Evolutionary conservation across 2,888 invertebrate species (phyloP).

Genomic region (Polyploca ridens): DNA sequence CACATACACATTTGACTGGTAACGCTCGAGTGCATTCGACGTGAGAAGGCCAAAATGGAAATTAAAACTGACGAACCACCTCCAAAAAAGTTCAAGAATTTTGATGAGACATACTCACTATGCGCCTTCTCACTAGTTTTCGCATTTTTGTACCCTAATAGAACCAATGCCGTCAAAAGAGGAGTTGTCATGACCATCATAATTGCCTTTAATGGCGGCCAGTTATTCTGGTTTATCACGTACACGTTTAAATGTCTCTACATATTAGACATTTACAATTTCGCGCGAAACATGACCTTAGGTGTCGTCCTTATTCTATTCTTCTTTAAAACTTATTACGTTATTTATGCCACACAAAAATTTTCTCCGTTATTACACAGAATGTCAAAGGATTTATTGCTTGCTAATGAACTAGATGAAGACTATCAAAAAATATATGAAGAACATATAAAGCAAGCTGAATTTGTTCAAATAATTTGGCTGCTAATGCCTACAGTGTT

Average conservation of each 20-base stretch:
- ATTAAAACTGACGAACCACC: conserved; percentile 21
- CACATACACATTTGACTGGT: conserved; percentile 18
- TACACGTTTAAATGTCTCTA: conserved; percentile 55
- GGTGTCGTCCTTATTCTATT: conserved; percentile 54
- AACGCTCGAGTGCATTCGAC: conserved; percentile 15
- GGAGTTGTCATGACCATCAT: conserved; percentile 34
- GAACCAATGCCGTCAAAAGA: conserved; percentile 42
- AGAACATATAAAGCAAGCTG: conserved; percentile 51
- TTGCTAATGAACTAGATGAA: conserved; percentile 53
- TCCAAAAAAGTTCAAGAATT: conserved; percentile 51
- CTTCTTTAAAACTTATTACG: conserved; percentile 63
- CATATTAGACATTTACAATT: conserved; percentile 55
- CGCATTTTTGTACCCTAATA: conserved; percentile 63
- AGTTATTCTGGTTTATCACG: conserved; percentile 57
- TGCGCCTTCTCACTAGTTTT: conserved; percentile 62
- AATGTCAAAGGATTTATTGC: conserved; percentile 56
- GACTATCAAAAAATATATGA: conserved; percentile 58
- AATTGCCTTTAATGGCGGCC: conserved; percentile 42
- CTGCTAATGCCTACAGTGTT: conserved; percentile 56
- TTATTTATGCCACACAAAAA: conserved; percentile 47
- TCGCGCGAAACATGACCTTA: conserved; percentile 59
- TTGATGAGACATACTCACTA: conserved; percentile 57
- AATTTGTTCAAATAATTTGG: conserved; percentile 56
- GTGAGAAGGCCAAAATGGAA: conserved; percentile 29
- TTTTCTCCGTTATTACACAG: conserved; percentile 53